Conservation (phyloP, 2,888 invertebrate genomes). For the Euspilapteryx auroguttella region DNA sequence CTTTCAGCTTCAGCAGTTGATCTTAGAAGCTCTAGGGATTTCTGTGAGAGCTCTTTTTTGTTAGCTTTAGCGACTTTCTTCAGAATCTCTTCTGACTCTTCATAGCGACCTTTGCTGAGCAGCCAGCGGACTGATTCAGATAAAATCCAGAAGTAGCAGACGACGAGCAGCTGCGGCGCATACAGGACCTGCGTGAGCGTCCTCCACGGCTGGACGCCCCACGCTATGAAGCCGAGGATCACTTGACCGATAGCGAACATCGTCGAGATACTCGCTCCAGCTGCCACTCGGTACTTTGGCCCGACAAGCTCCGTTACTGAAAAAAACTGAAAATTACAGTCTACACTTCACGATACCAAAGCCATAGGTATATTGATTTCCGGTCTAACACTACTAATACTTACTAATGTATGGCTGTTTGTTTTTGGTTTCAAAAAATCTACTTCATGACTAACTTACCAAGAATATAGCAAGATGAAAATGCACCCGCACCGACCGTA, state of each 20-base stretch:
- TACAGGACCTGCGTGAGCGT: conserved; percentile 68
- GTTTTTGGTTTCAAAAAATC: not conserved
- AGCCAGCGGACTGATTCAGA: conserved; percentile 81
- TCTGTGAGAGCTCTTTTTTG: conserved; percentile 54
- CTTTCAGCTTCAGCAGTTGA: conserved; percentile 32
- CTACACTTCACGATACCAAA: too few species aligned
- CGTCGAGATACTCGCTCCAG: conserved; percentile 71
- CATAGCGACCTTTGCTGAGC: conserved; percentile 67
- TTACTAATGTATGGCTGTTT: too few species aligned
- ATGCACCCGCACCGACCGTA: conserved; percentile 68
- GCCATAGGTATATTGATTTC: too few species aligned
- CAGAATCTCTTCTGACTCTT: conserved; percentile 65
- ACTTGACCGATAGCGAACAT: conserved; percentile 77
- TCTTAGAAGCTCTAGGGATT: conserved; percentile 43
- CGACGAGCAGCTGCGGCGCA: conserved; percentile 68
- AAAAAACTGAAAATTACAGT: too few species aligned
- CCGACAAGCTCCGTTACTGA: conserved; percentile 79
- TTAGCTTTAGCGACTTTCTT: conserved; percentile 66
- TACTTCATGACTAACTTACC: conserved; percentile 37
- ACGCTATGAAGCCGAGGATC: conserved; percentile 70
- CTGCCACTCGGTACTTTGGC: conserved; percentile 71
- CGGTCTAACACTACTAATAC: too few species aligned
- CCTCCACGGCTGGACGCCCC: conserved; percentile 71
- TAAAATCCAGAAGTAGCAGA: conserved; percentile 70
- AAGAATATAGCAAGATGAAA: conserved; percentile 72